Evolutionary conservation across 2,797 vertebrate genomes (phyloP).

Genomic region (Stomatorhinus walkeri): DNA sequence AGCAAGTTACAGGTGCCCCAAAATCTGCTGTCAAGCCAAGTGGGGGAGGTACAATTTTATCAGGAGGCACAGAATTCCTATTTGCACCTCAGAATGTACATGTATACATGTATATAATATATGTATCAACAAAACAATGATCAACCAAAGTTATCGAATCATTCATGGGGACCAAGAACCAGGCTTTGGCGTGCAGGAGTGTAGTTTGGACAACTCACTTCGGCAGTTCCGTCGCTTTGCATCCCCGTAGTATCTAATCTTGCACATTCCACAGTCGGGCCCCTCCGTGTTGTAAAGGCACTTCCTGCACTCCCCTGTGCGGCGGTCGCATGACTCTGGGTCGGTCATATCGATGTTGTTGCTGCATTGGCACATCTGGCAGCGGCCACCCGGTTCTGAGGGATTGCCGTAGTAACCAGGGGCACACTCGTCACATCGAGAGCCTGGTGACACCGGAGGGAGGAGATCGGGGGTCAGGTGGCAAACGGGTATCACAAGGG

Average conservation of each 20-base stretch:
- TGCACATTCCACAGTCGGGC: conserved; percentile 71
- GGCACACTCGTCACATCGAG: conserved; percentile 83
- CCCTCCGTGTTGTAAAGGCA: conserved; percentile 90
- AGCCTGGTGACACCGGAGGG: conserved; percentile 54
- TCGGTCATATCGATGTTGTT: conserved; percentile 85
- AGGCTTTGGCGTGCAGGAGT: not conserved
- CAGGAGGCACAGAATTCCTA: not conserved
- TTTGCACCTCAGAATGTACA: not conserved
- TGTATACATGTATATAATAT: not conserved
- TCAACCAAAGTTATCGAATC: not conserved
- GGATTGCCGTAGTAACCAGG: conserved; percentile 86
- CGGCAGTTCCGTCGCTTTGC: conserved; percentile 78
- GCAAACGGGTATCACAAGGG: not conserved
- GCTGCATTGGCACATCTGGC: conserved; percentile 80
- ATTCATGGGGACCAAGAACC: not conserved
- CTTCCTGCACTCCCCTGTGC: conserved; percentile 73
- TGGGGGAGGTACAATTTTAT: not conserved
- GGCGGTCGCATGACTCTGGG: conserved; percentile 69
- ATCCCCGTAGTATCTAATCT: conserved; percentile 77
- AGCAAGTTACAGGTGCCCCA: not conserved
- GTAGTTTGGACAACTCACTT: conserved; percentile 62
- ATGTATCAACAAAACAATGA: not conserved
- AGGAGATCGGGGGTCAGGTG: not conserved
- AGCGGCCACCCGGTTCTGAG: conserved; percentile 68
- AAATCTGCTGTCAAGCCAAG: not conserved